These are phyloP conservation scores for Microplitis deprimator DNA, from an alignment of 2,888 invertebrate genomes.

Conservation along the genomic window DNA sequence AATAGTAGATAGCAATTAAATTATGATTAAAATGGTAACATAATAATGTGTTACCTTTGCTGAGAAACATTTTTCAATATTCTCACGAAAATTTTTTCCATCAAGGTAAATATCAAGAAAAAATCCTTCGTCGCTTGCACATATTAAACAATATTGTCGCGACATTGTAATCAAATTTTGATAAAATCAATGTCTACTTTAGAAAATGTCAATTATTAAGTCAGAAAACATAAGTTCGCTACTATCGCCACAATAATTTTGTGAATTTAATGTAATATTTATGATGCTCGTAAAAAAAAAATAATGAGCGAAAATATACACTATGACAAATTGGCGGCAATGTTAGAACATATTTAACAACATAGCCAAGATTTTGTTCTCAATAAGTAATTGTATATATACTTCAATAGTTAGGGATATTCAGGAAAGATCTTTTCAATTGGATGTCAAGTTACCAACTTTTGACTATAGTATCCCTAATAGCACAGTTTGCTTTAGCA, in stretches of 20 bases:
- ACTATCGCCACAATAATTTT: not conserved
- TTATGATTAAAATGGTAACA: not conserved
- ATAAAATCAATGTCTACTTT: not conserved
- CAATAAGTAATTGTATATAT: too few relatives aligned
- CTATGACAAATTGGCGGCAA: not conserved
- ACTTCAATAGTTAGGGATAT: too few relatives aligned
- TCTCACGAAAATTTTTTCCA: slow-evolving; percentile 53
- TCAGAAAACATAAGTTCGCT: not conserved
- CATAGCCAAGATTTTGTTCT: not conserved
- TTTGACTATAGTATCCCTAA: too few relatives aligned
- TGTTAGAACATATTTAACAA: not conserved
- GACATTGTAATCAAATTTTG: slow-evolving; percentile 51
- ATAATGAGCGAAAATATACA: not conserved
- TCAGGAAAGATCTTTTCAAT: too few relatives aligned
- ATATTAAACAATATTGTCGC: slow-evolving; percentile 61
- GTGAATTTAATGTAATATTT: not conserved
- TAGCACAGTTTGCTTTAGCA: too few relatives aligned
- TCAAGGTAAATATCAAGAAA: slow-evolving; percentile 62
- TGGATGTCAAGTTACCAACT: too few relatives aligned
- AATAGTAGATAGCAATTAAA: not conserved
- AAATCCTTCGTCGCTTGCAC: slow-evolving; percentile 66
- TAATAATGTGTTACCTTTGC: not conserved
- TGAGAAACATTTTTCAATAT: slow-evolving; percentile 60
- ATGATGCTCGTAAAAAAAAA: not conserved
- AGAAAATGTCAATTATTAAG: not conserved